Percentiles rank a stretch among this genome's conserved stretches.
Conservation (phyloP, 2,888 invertebrate species). For the Eurois occulta region DNA sequence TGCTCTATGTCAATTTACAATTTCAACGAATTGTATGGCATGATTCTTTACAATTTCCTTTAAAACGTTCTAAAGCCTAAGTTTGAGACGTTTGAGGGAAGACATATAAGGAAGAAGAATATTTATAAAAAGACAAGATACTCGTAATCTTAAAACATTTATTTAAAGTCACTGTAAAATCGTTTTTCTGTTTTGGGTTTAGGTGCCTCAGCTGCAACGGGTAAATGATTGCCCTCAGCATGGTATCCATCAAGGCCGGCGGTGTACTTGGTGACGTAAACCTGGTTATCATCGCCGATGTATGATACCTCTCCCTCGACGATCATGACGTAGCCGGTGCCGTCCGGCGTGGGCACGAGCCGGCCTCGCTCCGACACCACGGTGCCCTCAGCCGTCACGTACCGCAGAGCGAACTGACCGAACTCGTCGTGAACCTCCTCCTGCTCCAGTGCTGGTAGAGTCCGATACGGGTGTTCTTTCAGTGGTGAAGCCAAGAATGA, state of each 20-base stretch:
- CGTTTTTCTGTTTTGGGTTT: not conserved
- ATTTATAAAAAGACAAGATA: not conserved
- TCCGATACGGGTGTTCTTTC: slow-evolving; percentile 9
- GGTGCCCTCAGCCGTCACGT: slow-evolving; percentile 80
- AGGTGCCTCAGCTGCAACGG: slow-evolving; percentile 43
- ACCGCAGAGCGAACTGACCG: slow-evolving; percentile 77
- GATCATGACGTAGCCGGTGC: slow-evolving; percentile 73
- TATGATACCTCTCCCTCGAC: slow-evolving; percentile 78
- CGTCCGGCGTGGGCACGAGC: slow-evolving; percentile 74
- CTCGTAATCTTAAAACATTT: not conserved
- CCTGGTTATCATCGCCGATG: slow-evolving; percentile 78
- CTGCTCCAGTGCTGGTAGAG: slow-evolving; percentile 68
- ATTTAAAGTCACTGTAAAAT: slow-evolving; percentile 8
- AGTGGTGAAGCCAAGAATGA: slow-evolving; percentile 18
- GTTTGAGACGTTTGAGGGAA: not conserved
- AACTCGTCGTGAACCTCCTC: slow-evolving; percentile 76
- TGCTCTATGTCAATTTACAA: not conserved
- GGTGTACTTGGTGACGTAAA: slow-evolving; percentile 77
- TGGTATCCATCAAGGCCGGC: slow-evolving; percentile 78
- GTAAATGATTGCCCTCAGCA: slow-evolving; percentile 75
- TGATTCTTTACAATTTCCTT: not conserved
- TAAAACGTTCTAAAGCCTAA: not conserved
- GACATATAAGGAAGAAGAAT: not conserved
- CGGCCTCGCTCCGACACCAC: slow-evolving; percentile 76
- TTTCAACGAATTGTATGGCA: not conserved